Evolutionary conservation across 2,113 vertebrate species (phyloP), one percentile per base, ranked within the genome.

Genomic region (Eulemur rufifrons): DNA sequence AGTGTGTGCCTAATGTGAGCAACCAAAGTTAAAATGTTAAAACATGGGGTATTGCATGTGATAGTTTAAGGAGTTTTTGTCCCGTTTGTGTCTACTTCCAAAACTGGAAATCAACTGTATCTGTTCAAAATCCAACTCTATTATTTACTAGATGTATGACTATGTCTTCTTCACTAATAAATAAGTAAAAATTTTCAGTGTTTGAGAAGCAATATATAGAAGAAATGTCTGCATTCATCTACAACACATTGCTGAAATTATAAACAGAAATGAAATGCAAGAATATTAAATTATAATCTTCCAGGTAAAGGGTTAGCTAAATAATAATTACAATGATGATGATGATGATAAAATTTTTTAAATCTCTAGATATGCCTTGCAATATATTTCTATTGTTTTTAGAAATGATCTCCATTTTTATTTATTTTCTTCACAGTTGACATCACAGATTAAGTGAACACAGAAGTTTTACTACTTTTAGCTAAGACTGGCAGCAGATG

Each of bases 91-190:
- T 56, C 25, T 77, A 90, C 14, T 63, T 81, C 25, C 34, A 86
- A 86, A 93, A 95, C 15, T 39, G 15, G 20, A 90, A 83, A 71
- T 86, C 42, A 80, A 29, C 1, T 45, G 32, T 25, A 45, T 78
- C 29, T 73, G 3, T 69, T 77, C 86, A 95, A 93, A 87, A 90
- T 91, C 18, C 47, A 92, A 34, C 39, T 86, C 56, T 86, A 18
- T 81, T 64, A 54, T 20, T 87, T 80, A 80, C 34, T 86, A 81
- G 32, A 56, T 82, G 8, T 50, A 13, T 86, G 50, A 73, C 27
- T 89, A 76, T 66, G 86, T 64, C 88, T 90, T 94, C 74, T 78
- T 92, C 12, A 52, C 61, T 89, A 88, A 34, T 85, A 69, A 73
- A 59, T 17, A 74, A 73, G 6, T 42, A 95, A 88, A 63, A 95